phyloP scores from a whole-genome alignment of 2,797 vertebrate genomes.

The Chelidonichthys spinosus region DNA sequence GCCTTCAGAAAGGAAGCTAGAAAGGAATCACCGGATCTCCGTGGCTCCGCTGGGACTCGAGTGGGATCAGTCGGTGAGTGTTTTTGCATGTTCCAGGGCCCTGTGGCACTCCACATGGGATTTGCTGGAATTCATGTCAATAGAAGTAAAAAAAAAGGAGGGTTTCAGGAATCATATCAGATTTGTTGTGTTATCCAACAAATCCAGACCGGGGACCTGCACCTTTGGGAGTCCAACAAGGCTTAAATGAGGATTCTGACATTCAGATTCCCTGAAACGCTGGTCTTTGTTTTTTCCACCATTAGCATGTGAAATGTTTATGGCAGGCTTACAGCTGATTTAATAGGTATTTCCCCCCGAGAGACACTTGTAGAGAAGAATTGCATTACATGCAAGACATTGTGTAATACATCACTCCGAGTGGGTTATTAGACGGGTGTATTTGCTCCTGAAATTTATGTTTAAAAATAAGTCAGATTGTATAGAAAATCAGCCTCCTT shows the following conservation, averaged over 20 bases:
- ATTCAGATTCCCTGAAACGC: not conserved
- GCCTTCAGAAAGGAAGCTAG: not conserved
- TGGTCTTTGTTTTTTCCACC: constrained; percentile 5
- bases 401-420: not conserved
- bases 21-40: constrained; percentile 14
- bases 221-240: constrained; percentile 1
- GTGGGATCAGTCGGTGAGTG: constrained; percentile 9
- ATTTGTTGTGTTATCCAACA: constrained; percentile 23
- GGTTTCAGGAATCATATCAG: constrained; percentile 22
- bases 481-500: too few species aligned
- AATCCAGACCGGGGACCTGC: constrained; percentile 7
- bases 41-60: constrained; percentile 3
- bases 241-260: not conserved
- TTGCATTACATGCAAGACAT: not conserved
- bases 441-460: not conserved
- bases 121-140: constrained; percentile 26
- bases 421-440: not conserved
- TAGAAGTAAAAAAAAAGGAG: not conserved
- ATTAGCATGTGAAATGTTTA: not conserved
- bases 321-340: not conserved
- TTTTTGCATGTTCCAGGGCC: not conserved
- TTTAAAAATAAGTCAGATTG: too few species aligned
- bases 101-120: not conserved
- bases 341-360: not conserved
- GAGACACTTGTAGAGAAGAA: not conserved